These are phyloP conservation scores for Crepidodera aurea DNA, from an alignment of 2,888 invertebrate species.

Conservation along the genomic window DNA sequence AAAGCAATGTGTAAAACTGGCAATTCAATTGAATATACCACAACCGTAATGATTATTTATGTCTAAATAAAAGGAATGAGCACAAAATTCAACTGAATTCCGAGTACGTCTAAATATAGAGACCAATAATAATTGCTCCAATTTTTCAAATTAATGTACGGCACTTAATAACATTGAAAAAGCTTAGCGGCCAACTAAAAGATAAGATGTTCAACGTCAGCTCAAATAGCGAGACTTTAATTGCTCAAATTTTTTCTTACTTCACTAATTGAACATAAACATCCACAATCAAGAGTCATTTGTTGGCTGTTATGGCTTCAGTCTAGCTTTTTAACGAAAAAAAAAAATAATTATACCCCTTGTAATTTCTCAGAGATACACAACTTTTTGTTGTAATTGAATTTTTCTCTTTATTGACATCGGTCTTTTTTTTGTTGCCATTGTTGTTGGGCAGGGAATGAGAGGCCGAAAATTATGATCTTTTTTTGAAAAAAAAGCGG, in stretches of 20 bases:
- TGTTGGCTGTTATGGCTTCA: conserved; percentile 1
- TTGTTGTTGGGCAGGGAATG: background rate
- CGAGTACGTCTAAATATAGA: too few relatives aligned
- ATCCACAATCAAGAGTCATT: conserved; percentile 8
- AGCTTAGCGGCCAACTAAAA: background rate
- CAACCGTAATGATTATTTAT: too few relatives aligned
- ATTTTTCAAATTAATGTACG: background rate
- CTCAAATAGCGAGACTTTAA: background rate
- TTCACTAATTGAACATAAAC: conserved; percentile 9
- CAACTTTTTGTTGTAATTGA: background rate
- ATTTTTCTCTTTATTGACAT: background rate
- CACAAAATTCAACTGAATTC: too few relatives aligned
- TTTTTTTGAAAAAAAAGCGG: too few relatives aligned
- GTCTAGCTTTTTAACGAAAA: background rate
- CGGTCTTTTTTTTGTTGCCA: background rate
- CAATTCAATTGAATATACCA: too few relatives aligned
- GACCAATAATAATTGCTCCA: background rate
- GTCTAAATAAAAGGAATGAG: too few relatives aligned
- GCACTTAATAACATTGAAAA: conserved; percentile 1
- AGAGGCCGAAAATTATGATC: too few relatives aligned
- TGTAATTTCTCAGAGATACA: background rate
- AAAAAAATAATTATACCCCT: background rate
- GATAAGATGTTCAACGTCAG: background rate
- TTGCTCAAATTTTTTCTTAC: conserved; percentile 3
- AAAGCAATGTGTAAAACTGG: too few relatives aligned